Conservation (phyloP, 2,797 vertebrate species). For the Lutjanus argentimaculatus region DNA sequence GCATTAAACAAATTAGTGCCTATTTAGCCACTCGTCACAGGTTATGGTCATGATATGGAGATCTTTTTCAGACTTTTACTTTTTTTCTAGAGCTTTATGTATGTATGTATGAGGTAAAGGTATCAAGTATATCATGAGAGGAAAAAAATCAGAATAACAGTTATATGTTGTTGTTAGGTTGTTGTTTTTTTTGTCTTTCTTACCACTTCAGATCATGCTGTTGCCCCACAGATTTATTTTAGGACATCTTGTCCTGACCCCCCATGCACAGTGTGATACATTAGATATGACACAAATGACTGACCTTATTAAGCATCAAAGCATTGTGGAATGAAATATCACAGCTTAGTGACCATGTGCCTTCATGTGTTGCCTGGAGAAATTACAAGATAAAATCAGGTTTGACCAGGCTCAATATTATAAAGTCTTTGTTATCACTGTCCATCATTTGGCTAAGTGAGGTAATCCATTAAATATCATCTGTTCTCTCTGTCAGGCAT, state of each 20-base stretch:
- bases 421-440: not conserved
- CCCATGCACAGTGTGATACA: too few relatives aligned
- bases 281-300: not conserved
- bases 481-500: constrained; percentile 87
- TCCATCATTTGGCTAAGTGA: not conserved
- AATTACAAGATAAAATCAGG: not conserved
- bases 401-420: not conserved
- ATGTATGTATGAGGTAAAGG: too few relatives aligned
- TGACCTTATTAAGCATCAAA: too few relatives aligned
- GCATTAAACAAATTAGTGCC: too few relatives aligned
- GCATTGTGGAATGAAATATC: too few relatives aligned
- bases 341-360: too few relatives aligned
- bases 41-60: too few relatives aligned
- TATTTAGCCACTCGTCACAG: too few relatives aligned
- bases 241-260: not conserved
- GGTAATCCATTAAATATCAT: not conserved
- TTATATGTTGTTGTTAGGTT: too few relatives aligned
- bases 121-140: not conserved
- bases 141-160: not conserved
- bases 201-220: too few relatives aligned
- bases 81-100: too few relatives aligned
- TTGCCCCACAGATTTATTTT: not conserved
- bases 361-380: not conserved
- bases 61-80: too few relatives aligned
- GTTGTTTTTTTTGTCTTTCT: not conserved